These are phyloP conservation scores for Lypha dubia DNA, from an alignment of 2,888 invertebrate species.

Conservation along the genomic window DNA sequence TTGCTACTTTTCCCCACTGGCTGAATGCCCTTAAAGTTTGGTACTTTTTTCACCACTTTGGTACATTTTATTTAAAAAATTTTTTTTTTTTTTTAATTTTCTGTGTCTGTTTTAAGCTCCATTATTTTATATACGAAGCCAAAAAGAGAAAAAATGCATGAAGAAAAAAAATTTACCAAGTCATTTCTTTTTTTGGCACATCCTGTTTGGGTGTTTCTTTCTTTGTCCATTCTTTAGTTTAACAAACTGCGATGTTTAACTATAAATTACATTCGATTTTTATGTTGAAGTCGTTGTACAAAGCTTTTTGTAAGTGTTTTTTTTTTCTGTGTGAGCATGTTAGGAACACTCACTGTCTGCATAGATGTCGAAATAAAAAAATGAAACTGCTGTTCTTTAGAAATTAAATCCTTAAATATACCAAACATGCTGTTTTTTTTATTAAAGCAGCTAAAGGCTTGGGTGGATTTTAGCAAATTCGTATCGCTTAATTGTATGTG, in stretches of 20 bases:
- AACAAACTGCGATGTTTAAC: constrained; percentile 55
- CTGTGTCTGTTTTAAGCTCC: neutral
- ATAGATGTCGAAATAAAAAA: constrained; percentile 35
- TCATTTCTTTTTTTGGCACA: constrained; percentile 33
- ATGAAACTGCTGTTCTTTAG: constrained; percentile 8
- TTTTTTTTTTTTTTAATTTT: too few species aligned
- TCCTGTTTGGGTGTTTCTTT: constrained; percentile 30
- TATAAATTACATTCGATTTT: constrained; percentile 67
- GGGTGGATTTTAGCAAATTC: constrained; percentile 12
- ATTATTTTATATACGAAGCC: neutral
- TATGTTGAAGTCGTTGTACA: constrained; percentile 32
- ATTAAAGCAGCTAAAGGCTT: neutral
- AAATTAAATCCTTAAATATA: constrained; percentile 14
- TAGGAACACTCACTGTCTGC: constrained; percentile 49
- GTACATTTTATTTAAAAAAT: neutral
- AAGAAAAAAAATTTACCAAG: neutral
- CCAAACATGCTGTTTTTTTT: constrained; percentile 2
- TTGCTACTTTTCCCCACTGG: neutral
- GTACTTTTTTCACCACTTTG: neutral
- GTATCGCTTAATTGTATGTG: constrained; percentile 8
- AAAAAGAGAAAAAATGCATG: too few species aligned
- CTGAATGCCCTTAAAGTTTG: neutral
- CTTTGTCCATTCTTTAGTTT: neutral
- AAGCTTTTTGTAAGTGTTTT: constrained; percentile 5
- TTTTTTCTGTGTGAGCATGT: too few species aligned